Percentiles rank a stretch among this genome's conserved stretches.
Conservation (phyloP, 2,888 invertebrate species). For the Standfussiana lucernea region DNA sequence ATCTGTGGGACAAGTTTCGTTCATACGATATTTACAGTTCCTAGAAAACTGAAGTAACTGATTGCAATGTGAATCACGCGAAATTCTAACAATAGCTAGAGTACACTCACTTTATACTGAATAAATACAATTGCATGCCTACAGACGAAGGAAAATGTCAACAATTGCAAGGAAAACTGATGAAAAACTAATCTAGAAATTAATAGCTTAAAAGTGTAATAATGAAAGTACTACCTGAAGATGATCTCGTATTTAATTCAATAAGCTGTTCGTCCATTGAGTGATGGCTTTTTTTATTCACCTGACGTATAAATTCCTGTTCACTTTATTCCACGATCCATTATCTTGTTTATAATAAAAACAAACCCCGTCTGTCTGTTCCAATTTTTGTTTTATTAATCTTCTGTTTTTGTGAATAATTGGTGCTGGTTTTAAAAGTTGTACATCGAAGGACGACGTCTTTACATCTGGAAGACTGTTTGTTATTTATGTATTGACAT, state of each 20-base stretch:
- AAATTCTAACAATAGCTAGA: conserved; percentile 62
- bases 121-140: conserved; percentile 49
- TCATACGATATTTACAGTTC: conserved; percentile 61
- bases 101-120: conserved; percentile 43
- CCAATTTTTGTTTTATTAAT: conserved; percentile 66
- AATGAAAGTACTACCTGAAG: not conserved
- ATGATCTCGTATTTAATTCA: conserved; percentile 31
- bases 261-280: conserved; percentile 27
- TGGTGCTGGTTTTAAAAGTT: conserved; percentile 70
- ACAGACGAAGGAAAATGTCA: conserved; percentile 39
- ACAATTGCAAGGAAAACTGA: conserved; percentile 22
- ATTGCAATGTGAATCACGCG: conserved; percentile 67
- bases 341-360: conserved; percentile 63
- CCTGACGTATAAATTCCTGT: conserved; percentile 54
- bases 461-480: conserved; percentile 61
- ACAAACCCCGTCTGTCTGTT: conserved; percentile 51
- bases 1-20: conserved; percentile 45
- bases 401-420: conserved; percentile 68
- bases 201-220: not conserved
- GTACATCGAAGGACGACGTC: conserved; percentile 72
- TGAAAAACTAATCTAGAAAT: conserved; percentile 18
- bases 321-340: conserved; percentile 56
- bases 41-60: conserved; percentile 63
- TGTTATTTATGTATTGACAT: conserved; percentile 63
- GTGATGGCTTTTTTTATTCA: conserved; percentile 50